Evolutionary conservation across 2,797 vertebrate species (phyloP), one percentile per base, ranked within the genome.

Genomic region (Microhierax caerulescens): DNA sequence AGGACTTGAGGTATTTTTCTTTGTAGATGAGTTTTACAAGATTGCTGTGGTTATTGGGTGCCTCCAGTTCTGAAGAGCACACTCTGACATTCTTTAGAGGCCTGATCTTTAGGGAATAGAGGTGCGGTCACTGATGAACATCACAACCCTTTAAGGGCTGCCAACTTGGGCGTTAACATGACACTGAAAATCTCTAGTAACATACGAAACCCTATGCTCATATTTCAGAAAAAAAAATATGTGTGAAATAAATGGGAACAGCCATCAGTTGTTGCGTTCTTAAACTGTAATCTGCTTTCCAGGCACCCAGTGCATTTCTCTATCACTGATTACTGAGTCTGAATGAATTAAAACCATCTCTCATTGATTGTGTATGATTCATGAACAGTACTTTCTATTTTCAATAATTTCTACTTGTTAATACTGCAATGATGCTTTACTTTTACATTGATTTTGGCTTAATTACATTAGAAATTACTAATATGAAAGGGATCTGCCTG

Each of bases 371-470:
- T 64, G 22, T 83, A 22, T 88, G 75, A 95, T 69, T 97, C 2
- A 7, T 50, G 47, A 88, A 34, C 79, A 64, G 48, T 81, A 45
- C 63, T 88, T 94, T 90, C 39, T 85, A 80, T 90, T 88, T 48
- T 56, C 61, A 82, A 90, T 91, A 79, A 92, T 65, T 88, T 93
- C 36, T 86, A 63, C 57, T 92, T 80, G 74, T 74, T 95, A 93
- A 69, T 92, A 82, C 20, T 80, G 34, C 74, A 72, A n/a, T 86
- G 83, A 61, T 47, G 59, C 96, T 93, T 95, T 60, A 77, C 73
- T 93, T 96, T 90, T 90, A 72, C 39, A 81, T 88, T 74, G 91
- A 95, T 94, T 97, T 94, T 92, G 34, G 36, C 69, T 92, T 93
- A 91, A 93, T 92, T 73, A 28, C 37, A 36, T 88, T 91, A 87